Conservation (phyloP, 2,797 vertebrate species). For the Melopsittacus undulatus region DNA sequence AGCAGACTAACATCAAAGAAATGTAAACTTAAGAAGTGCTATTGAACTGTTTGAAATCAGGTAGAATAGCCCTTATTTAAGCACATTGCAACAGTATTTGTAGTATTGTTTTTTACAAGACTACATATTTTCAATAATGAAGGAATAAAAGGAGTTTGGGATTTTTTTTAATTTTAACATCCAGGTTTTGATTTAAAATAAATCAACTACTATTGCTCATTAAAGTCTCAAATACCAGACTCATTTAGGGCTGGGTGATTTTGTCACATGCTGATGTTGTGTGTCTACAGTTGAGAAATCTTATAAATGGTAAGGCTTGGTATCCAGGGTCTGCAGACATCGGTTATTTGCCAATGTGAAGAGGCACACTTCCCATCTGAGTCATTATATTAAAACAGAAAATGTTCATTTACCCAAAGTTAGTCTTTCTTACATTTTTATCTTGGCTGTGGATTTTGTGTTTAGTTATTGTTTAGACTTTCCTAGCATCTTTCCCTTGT, state of each 20-base stretch:
- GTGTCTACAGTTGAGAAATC: background rate
- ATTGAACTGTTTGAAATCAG: constrained; percentile 21
- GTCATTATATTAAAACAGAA: background rate
- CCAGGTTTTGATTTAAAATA: background rate
- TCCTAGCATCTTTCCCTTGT: background rate
- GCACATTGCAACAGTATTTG: background rate
- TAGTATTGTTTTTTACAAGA: background rate
- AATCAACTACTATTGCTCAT: background rate
- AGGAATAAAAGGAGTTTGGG: background rate
- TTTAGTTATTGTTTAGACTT: background rate
- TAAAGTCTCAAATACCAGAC: background rate
- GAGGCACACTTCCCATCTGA: background rate
- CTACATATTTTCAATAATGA: background rate
- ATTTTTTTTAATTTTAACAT: background rate
- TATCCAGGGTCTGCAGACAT: background rate
- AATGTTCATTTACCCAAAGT: background rate
- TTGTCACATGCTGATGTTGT: background rate
- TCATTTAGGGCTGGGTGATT: background rate
- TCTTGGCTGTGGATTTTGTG: background rate
- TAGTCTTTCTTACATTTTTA: background rate
- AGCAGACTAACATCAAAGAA: constrained; percentile 22
- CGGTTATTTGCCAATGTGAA: background rate
- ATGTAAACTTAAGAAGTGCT: constrained; percentile 31
- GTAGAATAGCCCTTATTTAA: background rate
- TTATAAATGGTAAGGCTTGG: background rate